Evolutionary conservation across 2,797 vertebrate genomes (phyloP), one percentile per base, ranked within the genome.

Genomic region (Adelosebastes latens): DNA sequence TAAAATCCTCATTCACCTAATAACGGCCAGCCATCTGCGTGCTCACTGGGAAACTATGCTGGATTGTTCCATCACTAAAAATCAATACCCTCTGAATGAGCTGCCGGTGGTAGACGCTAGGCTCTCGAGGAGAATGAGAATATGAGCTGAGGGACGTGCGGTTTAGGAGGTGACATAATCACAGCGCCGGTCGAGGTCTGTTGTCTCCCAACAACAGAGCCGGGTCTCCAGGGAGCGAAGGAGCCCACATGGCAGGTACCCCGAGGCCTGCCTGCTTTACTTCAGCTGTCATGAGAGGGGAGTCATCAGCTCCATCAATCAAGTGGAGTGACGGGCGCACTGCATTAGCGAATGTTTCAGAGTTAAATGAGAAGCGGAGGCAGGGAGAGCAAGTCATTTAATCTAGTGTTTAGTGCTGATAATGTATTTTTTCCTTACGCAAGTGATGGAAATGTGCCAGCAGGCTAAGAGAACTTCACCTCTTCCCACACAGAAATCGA

Each of bases 61-160:
- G 56, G 55, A 89, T 87, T 89, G 86, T 77, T 80, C 77, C 74
- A 62, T 55, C 6, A 1, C 75, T 61, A 7, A 84, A 87, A 88
- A 93, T 91, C 88, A 87, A 92, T 93, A 89, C 72, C 13, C 27
- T 42, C 72, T 82, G 73, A 87, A 77, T 77, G 90, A 93, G 87
- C 79, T 81, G 70, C 72, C 25, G 18, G 65, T 56, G 68, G 71
- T 67, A 6, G 59, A 61, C 36, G 79, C 31, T 53, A 29, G 58
- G 42, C 42, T 46, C 63, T 80, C 55, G 74, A 79, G n/a, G 67
- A 72, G 77, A 84, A 56, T 18, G 52, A 71, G 46, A 79, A 75
- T 18, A 52, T 24, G 55, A 83, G 79, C 82, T 20, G 75, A 70
- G 29, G 79, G 82, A 68, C 13, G n/a, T 67, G 84, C 22, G 16